Conservation (phyloP, 2,113 vertebrate genomes). For the Zosterops hypoxanthus region DNA sequence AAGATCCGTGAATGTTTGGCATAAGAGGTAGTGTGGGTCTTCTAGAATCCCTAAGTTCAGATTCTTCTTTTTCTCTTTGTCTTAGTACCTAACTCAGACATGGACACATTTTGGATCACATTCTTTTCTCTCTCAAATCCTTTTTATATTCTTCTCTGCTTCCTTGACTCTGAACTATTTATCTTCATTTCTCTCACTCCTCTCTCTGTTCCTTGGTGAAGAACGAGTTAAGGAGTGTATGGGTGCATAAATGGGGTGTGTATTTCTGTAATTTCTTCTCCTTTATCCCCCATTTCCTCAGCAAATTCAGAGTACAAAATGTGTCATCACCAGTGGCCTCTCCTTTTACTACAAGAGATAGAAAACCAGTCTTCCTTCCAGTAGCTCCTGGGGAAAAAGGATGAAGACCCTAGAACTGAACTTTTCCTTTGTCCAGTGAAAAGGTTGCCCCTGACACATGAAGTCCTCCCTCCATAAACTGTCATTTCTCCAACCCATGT, state of each 20-base stretch:
- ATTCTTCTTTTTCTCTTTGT: not conserved
- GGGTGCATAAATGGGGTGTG: not conserved
- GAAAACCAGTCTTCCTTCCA: not conserved
- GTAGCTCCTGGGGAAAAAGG: not conserved
- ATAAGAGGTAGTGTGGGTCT: not conserved
- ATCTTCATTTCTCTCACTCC: not conserved
- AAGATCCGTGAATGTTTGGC: not conserved
- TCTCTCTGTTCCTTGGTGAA: not conserved
- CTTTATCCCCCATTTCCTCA: not conserved
- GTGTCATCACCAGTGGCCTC: not conserved
- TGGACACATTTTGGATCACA: accelerated
- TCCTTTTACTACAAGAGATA: not conserved
- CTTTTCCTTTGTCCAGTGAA: not conserved
- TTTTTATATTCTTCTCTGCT: not conserved
- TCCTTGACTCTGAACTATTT: not conserved
- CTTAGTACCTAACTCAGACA: not conserved
- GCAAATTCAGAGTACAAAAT: not conserved
- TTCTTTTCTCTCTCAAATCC: not conserved
- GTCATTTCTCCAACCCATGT: not conserved
- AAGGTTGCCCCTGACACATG: not conserved
- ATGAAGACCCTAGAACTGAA: not conserved
- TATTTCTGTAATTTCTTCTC: not conserved
- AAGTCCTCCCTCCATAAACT: not conserved
- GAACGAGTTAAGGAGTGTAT: not conserved
- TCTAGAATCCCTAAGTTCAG: accelerated